A percentile compares a stretch with the other conserved stretches of the same genome.
phyloP scores from a whole-genome alignment of 2,797 vertebrate genomes.

The Ctenochaetus hawaiiensis region DNA sequence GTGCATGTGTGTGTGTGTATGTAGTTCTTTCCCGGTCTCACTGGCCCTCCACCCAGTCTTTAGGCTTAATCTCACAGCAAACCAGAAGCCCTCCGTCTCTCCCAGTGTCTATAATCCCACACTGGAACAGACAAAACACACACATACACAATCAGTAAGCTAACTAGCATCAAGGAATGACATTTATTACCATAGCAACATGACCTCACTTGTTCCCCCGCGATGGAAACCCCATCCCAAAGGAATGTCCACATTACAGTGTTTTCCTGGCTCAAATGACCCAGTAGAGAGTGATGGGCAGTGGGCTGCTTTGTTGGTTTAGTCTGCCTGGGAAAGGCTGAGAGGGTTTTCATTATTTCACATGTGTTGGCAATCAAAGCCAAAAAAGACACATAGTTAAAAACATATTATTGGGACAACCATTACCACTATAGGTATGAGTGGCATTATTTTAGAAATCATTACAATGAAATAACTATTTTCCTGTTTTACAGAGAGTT shows the following conservation, averaged over 20 bases:
- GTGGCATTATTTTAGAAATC: conserved; percentile 4
- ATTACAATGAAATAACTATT: neutral
- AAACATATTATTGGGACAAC: neutral
- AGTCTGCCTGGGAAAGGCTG: conserved; percentile 53
- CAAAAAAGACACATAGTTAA: neutral
- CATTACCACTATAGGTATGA: neutral
- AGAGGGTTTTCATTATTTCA: conserved; percentile 19
- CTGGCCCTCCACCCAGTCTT: conserved; percentile 97
- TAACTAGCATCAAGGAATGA: conserved; percentile 45
- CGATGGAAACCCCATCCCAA: conserved; percentile 73
- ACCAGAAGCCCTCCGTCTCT: conserved; percentile 95
- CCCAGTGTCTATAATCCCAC: conserved; percentile 95
- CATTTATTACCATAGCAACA: conserved; percentile 67
- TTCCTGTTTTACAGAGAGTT: neutral
- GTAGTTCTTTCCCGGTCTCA: conserved; percentile 17
- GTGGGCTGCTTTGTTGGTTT: conserved; percentile 22
- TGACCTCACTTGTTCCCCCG: conserved; percentile 65
- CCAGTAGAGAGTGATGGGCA: conserved; percentile 19
- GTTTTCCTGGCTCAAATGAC: conserved; percentile 47
- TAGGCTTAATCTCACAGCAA: conserved; percentile 94
- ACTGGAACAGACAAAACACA: conserved; percentile 81
- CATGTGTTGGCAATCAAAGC: neutral
- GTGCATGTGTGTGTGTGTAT: conserved; percentile 15
- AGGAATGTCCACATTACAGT: conserved; percentile 47
- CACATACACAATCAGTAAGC: conserved; percentile 39